A percentile compares a stretch with the other conserved stretches of the same genome.
These are phyloP conservation scores for Leptarthrus brevirostris DNA, from an alignment of 2,888 invertebrate species.

Conservation along the genomic window DNA sequence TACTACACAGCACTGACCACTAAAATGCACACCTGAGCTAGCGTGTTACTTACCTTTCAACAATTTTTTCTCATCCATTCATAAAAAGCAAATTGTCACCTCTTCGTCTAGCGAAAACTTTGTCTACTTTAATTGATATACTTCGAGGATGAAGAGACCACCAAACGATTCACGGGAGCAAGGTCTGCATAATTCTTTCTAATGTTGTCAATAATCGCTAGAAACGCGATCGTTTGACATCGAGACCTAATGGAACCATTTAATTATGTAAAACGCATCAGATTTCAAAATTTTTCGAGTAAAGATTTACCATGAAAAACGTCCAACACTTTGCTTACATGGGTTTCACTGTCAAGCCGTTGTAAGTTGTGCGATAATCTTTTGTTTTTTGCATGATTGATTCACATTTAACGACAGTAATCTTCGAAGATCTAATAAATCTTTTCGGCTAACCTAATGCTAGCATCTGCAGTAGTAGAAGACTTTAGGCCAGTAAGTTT, in stretches of 20 bases:
- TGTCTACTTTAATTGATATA: constrained; percentile 9
- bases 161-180: constrained; percentile 23
- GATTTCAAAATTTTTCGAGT: not conserved
- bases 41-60: constrained; percentile 22
- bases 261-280: constrained; percentile 23
- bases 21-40: not conserved
- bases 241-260: constrained; percentile 39
- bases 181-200: constrained; percentile 42
- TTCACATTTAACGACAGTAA: no score
- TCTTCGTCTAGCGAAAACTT: not conserved
- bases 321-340: not conserved
- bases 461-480: not conserved
- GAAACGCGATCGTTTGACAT: not conserved
- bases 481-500: not conserved
- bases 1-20: not conserved
- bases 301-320: not conserved
- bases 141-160: constrained; percentile 21
- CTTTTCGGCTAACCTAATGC: not conserved
- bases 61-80: constrained; percentile 22
- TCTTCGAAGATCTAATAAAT: no score
- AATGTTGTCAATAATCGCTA: constrained; percentile 23
- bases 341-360: not conserved
- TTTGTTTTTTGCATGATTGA: constrained; percentile 3
- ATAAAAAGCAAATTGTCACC: constrained; percentile 15
- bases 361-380: not conserved